phyloP scores from a whole-genome alignment of 1,140 invertebrate genomes.

The Triops cancriformis region DNA sequence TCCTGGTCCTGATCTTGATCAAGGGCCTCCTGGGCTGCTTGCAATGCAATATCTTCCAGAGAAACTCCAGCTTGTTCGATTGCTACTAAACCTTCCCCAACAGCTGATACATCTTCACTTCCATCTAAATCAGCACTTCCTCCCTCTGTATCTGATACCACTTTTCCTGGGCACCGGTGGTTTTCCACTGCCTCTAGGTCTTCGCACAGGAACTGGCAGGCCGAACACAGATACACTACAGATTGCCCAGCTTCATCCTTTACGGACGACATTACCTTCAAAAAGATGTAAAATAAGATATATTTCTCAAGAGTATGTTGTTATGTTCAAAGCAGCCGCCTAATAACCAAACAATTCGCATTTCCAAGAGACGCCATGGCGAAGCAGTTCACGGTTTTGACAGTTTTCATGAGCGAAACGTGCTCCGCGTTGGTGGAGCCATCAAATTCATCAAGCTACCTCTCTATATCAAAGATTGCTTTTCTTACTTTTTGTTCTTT shows the following conservation, averaged over 20 bases:
- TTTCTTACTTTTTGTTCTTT: background rate
- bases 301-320: background rate
- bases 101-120: background rate
- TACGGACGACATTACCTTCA: background rate
- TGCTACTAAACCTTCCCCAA: background rate
- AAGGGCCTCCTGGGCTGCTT: background rate
- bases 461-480: background rate
- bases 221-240: background rate
- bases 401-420: background rate
- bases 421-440: background rate
- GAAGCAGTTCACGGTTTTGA: slow-evolving; percentile 10
- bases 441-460: background rate
- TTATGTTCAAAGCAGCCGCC: background rate
- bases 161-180: background rate
- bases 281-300: background rate
- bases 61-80: background rate
- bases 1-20: background rate
- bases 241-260: slow-evolving; percentile 4
- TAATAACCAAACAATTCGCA: background rate
- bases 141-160: background rate
- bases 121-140: background rate
- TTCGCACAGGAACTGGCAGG: slow-evolving; percentile 4
- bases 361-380: background rate
- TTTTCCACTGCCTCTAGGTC: background rate
- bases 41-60: background rate